A percentile compares a stretch with the other conserved stretches of the same genome.
These are phyloP conservation scores for Schizopygopsis pylzovi DNA, from an alignment of 2,797 vertebrate species.

Conservation along the genomic window DNA sequence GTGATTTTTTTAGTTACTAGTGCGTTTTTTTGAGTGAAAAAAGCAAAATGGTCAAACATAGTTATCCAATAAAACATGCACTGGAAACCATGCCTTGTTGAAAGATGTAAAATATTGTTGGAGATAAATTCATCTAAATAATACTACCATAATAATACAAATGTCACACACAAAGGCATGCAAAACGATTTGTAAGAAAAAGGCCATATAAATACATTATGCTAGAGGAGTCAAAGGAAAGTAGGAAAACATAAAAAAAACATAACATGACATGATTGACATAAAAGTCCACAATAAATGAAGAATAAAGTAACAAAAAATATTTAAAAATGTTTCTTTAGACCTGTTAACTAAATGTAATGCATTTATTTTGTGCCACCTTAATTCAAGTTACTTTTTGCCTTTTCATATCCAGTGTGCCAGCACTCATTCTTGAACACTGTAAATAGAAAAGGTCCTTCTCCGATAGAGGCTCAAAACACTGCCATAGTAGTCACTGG, in stretches of 20 bases:
- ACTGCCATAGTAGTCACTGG: constrained; percentile 97
- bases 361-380: constrained; percentile 35
- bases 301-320: constrained; percentile 52
- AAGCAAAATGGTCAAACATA: neutral
- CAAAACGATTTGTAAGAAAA: constrained; percentile 8
- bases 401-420: constrained; percentile 19
- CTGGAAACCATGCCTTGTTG: neutral
- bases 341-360: constrained; percentile 7
- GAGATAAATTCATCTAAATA: neutral
- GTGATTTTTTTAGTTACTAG: neutral
- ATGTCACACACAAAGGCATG: constrained; percentile 13
- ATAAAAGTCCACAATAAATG: constrained; percentile 52
- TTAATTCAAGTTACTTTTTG: constrained; percentile 38
- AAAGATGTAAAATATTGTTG: neutral
- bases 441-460: constrained; percentile 91
- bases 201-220: constrained; percentile 38
- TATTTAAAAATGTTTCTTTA: neutral
- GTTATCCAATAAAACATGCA: neutral
- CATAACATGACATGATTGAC: constrained; percentile 26
- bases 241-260: constrained; percentile 62
- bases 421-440: constrained; percentile 53
- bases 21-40: neutral
- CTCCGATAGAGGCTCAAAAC: constrained; percentile 99
- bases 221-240: constrained; percentile 78
- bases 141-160: neutral